These are phyloP conservation scores for Eudorcas thomsonii DNA, from an alignment of 2,113 vertebrate genomes.

Conservation along the genomic window DNA sequence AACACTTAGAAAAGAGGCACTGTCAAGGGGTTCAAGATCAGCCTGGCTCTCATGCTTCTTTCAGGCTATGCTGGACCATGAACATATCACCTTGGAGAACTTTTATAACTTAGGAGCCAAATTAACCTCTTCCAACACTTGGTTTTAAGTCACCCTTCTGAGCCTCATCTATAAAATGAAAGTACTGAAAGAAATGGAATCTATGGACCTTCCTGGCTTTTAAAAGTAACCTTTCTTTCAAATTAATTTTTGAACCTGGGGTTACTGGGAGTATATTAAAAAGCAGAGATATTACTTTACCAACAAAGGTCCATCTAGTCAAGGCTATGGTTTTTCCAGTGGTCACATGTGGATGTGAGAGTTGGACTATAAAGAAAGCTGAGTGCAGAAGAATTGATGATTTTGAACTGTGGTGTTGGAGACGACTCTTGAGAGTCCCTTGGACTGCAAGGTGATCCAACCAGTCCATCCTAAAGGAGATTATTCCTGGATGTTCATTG, in stretches of 20 bases:
- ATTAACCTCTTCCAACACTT: neutral
- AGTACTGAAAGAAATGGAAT: neutral
- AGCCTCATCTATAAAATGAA: neutral
- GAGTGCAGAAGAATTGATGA: no score
- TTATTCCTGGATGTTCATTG: no score
- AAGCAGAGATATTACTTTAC: no score
- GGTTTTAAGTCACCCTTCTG: slow-evolving; percentile 19
- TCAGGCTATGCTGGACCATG: neutral
- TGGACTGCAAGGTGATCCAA: no score
- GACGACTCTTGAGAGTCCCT: no score
- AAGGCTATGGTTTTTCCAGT: no score
- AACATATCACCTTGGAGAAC: slow-evolving; percentile 8
- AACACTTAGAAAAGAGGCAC: neutral
- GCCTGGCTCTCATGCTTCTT: neutral
- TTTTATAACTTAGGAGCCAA: neutral
- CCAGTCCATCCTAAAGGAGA: no score
- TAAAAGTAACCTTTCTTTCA: slow-evolving; percentile 36
- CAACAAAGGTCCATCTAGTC: no score
- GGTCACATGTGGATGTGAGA: no score
- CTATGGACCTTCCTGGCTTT: neutral
- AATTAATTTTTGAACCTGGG: slow-evolving; percentile 19
- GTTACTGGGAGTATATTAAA: neutral
- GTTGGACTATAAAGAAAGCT: no score
- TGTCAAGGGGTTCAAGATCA: neutral
- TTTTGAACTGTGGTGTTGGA: no score